Conservation (phyloP, 2,113 vertebrate species). For the Nerophis ophidion region DNA sequence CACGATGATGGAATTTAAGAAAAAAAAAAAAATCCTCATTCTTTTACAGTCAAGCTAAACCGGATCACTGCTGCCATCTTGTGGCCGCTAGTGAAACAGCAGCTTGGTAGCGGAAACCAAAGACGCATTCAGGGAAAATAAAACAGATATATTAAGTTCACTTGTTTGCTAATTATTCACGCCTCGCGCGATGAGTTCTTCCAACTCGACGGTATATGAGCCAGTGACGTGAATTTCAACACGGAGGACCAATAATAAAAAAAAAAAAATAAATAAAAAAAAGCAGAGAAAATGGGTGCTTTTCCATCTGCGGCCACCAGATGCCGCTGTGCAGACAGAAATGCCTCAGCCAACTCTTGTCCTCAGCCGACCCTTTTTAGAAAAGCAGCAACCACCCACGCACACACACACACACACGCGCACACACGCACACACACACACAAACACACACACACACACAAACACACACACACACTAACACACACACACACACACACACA, state of each 20-base stretch:
- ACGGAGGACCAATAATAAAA: background rate
- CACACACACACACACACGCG: background rate
- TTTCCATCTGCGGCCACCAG: constrained; percentile 48
- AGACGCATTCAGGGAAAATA: background rate
- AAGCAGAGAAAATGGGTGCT: background rate
- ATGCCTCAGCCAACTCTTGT: constrained; percentile 45
- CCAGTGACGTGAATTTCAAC: too few relatives aligned
- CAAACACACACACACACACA: too few relatives aligned
- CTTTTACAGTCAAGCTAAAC: constrained; percentile 11
- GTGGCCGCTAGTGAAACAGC: constrained; percentile 29
- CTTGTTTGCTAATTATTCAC: background rate
- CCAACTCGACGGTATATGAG: too few relatives aligned
- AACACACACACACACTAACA: background rate
- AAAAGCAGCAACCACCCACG: constrained; percentile 29
- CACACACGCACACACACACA: background rate
- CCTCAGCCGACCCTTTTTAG: constrained; percentile 54
- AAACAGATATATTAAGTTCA: background rate
- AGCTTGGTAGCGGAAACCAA: background rate
- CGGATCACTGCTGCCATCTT: constrained; percentile 65
- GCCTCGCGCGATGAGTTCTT: too few relatives aligned
- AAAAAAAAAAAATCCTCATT: background rate
- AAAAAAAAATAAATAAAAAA: background rate
- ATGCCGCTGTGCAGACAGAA: constrained; percentile 65
- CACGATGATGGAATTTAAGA: background rate
- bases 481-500: background rate